Conservation (phyloP, 1,140 invertebrate species). For the Drosophila prosaltans region DNA sequence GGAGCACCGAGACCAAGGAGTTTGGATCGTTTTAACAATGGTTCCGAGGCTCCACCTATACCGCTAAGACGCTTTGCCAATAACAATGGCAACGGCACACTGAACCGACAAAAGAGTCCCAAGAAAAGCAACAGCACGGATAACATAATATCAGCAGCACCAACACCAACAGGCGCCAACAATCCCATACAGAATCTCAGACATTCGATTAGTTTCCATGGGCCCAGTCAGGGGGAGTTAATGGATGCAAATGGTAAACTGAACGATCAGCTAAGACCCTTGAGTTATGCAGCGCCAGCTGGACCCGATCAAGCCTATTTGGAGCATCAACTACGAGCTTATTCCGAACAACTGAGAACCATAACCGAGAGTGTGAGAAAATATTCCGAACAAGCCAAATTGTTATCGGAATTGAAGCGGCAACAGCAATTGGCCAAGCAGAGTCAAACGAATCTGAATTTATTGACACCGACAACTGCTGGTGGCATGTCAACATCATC, state of each 20-base stretch:
- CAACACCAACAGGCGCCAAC: conserved; percentile 7
- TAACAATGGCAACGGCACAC: conserved; percentile 38
- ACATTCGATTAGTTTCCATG: conserved; percentile 79
- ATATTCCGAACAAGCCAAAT: conserved; percentile 81
- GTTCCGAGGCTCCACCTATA: conserved; percentile 67
- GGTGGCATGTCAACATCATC: conserved; percentile 13
- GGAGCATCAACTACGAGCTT: conserved; percentile 79
- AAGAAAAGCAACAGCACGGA: conserved; percentile 68
- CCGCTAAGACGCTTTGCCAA: conserved; percentile 68
- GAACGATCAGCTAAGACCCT: conserved; percentile 53
- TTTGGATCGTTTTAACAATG: conserved; percentile 73
- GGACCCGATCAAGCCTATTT: conserved; percentile 78
- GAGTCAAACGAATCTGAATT: conserved; percentile 65
- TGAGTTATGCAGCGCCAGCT: conserved; percentile 72
- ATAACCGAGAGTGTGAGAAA: conserved; percentile 82
- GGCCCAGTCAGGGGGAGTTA: conserved; percentile 33
- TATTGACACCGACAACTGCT: conserved; percentile 50
- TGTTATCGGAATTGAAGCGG: conserved; percentile 77
- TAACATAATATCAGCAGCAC: conserved; percentile 45
- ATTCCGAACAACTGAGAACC: conserved; percentile 79
- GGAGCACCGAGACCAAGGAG: conserved; percentile 71
- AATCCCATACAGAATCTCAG: conserved; percentile 60
- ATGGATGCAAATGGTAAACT: conserved; percentile 14
- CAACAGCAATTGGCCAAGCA: conserved; percentile 77
- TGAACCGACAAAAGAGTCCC: conserved; percentile 47